phyloP scores from a whole-genome alignment of 2,888 invertebrate genomes.

The Hirtodrosophila cameraria region DNA sequence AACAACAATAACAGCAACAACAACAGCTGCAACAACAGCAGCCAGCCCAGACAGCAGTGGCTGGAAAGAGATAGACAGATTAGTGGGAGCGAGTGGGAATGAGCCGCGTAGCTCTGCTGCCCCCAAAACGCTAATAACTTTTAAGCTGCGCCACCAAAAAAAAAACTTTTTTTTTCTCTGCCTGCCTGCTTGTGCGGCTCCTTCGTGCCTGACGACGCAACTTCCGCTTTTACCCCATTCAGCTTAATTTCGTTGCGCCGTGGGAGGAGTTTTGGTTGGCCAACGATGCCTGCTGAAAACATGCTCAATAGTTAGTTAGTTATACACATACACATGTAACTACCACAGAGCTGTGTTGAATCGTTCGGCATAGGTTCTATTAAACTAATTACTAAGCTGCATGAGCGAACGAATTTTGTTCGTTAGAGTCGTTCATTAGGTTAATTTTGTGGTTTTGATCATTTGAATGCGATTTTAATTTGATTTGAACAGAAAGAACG shows the following conservation, averaged over 20 bases:
- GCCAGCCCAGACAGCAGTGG: no score
- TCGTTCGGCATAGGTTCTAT: no score
- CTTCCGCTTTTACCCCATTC: conserved; percentile 73
- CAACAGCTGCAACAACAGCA: no score
- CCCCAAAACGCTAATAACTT: conserved; percentile 79
- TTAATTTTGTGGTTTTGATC: no score
- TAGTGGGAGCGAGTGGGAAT: conserved; percentile 2
- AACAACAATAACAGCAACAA: no score
- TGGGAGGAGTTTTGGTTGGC: conserved; percentile 53
- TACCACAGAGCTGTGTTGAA: no score
- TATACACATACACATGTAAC: conserved; percentile 18
- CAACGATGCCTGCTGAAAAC: conserved; percentile 67
- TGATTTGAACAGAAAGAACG: no score
- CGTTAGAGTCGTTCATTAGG: no score
- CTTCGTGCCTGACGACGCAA: conserved; percentile 71
- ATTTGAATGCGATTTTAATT: no score
- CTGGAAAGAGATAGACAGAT: neutral
- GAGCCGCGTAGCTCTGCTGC: conserved; percentile 40
- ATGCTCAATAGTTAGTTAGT: conserved; percentile 70
- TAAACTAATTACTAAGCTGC: no score
- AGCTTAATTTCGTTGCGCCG: conserved; percentile 64
- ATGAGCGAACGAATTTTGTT: no score
- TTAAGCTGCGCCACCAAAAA: conserved; percentile 72
- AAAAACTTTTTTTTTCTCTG: conserved; percentile 59
- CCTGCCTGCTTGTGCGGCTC: conserved; percentile 18